A percentile compares a stretch with the other conserved stretches of the same genome.
Evolutionary conservation across 2,113 vertebrate genomes (phyloP).

Genomic region (Phrynocephalus versicolor): DNA sequence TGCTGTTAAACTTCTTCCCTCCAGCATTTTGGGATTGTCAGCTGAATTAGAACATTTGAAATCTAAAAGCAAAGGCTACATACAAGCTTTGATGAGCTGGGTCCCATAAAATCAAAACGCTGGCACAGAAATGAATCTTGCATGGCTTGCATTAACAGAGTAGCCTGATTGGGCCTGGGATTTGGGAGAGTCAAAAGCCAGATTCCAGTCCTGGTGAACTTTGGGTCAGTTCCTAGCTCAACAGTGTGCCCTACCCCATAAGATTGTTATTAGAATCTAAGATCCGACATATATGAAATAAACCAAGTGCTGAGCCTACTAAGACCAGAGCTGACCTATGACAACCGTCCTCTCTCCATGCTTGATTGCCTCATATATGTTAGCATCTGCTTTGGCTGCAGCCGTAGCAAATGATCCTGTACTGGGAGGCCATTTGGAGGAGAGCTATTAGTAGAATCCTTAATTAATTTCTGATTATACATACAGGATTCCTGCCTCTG

Average conservation of each 20-base stretch:
- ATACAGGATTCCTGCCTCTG: conserved; percentile 52
- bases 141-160: not conserved
- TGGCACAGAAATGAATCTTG: not conserved
- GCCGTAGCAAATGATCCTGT: conserved; percentile 23
- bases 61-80: not conserved
- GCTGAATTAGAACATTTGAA: not conserved
- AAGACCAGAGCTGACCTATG: not conserved
- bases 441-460: conserved; percentile 51
- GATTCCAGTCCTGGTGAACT: no score
- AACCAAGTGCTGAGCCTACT: no score
- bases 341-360: not conserved
- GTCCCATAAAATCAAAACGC: not conserved
- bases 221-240: not conserved
- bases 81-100: not conserved
- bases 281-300: no score
- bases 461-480: conserved; percentile 70
- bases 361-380: not conserved
- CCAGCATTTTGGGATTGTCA: not conserved
- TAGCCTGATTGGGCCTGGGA: not conserved
- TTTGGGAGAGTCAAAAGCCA: not conserved
- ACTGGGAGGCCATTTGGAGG: conserved; percentile 53
- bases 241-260: not conserved
- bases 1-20: no score
- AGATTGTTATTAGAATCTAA: not conserved
- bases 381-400: conserved; percentile 15